Evolutionary conservation across 1,140 invertebrate genomes (phyloP).

Genomic region (Amphibalanus amphitrite): DNA sequence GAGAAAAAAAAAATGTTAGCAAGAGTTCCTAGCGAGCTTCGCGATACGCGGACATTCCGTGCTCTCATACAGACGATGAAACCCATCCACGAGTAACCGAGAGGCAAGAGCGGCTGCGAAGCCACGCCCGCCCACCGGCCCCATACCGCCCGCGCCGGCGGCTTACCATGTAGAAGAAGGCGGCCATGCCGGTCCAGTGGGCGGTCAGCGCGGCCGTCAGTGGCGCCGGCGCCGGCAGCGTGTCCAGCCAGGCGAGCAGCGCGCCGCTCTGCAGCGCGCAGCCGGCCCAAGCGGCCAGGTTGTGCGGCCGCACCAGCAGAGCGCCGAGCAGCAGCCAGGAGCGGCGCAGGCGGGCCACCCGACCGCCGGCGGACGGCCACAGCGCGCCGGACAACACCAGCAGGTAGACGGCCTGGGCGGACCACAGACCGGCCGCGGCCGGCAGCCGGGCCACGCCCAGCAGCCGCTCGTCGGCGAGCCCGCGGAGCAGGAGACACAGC

Average conservation of each 20-base stretch:
- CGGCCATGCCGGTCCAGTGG: constrained; percentile 14
- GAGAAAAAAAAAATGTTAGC: no score
- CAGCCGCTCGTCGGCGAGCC: constrained; percentile 15
- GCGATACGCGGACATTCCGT: no score
- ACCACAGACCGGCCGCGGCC: constrained; percentile 1
- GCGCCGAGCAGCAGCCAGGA: neutral
- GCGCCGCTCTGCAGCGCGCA: neutral
- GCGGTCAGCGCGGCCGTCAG: constrained; percentile 13
- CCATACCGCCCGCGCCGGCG: neutral
- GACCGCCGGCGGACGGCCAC: neutral
- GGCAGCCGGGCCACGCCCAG: constrained; percentile 15
- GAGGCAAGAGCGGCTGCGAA: no score
- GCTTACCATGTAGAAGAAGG: constrained; percentile 18
- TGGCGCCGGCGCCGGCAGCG: neutral
- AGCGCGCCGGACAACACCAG: neutral
- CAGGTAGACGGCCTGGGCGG: neutral
- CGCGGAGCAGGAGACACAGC: constrained; percentile 17
- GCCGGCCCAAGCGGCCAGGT: neutral
- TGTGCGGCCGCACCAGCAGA: neutral
- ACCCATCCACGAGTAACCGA: no score
- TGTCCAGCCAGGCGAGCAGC: neutral
- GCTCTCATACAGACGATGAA: no score
- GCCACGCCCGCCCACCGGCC: no score
- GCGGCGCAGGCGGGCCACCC: neutral
- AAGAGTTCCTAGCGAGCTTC: no score